These are phyloP conservation scores for Premnoplex brunnescens DNA, from an alignment of 2,797 vertebrate genomes.

Conservation along the genomic window DNA sequence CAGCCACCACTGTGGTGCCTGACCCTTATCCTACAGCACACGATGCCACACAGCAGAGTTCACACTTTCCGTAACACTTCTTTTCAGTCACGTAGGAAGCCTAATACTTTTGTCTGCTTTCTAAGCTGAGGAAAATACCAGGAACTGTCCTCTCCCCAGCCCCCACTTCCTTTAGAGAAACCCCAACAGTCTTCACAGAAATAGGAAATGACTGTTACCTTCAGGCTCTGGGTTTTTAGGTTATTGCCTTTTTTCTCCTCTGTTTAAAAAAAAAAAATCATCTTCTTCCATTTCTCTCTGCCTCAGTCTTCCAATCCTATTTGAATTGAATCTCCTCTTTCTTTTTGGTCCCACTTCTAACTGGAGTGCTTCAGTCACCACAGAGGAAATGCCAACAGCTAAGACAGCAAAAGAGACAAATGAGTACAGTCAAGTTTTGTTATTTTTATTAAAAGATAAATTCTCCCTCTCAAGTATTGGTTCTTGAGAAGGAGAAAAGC, in stretches of 20 bases:
- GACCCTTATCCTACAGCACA: neutral
- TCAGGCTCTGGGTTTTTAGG: neutral
- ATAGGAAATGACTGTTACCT: slow-evolving; percentile 44
- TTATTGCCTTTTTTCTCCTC: neutral
- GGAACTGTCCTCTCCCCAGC: slow-evolving; percentile 23
- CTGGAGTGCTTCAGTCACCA: neutral
- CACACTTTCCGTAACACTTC: neutral
- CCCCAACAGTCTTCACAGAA: slow-evolving; percentile 25
- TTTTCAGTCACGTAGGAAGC: neutral
- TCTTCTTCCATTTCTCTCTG: neutral
- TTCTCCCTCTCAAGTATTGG: neutral
- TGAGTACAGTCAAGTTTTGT: neutral
- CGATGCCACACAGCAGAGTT: neutral
- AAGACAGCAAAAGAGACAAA: neutral
- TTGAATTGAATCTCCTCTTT: neutral
- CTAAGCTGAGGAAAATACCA: slow-evolving; percentile 54
- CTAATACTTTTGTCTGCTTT: neutral
- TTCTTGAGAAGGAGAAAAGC: neutral
- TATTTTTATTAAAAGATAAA: neutral
- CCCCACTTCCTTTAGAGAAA: slow-evolving; percentile 36
- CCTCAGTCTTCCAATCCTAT: neutral
- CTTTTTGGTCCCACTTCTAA: neutral
- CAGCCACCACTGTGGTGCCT: neutral
- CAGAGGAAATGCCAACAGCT: neutral
- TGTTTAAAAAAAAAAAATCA: neutral